These are phyloP conservation scores for Eulemur mongoz DNA, from an alignment of 2,797 vertebrate genomes.

Conservation along the genomic window DNA sequence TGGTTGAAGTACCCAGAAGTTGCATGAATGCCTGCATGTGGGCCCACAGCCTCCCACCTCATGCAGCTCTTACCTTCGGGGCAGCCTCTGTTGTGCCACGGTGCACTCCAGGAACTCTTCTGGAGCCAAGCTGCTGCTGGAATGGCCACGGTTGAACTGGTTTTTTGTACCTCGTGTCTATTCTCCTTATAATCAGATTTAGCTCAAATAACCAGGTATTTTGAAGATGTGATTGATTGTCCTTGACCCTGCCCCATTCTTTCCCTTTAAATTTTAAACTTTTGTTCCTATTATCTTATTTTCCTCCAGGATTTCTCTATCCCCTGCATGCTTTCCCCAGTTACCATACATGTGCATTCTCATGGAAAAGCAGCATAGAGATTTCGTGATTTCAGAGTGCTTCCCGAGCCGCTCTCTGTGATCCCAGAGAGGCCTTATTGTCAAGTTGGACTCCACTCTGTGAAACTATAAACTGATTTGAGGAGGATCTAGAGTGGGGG, in stretches of 20 bases:
- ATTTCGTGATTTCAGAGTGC: not conserved
- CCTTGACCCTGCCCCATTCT: not conserved
- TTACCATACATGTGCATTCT: not conserved
- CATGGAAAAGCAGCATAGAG: not conserved
- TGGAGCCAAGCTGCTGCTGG: not conserved
- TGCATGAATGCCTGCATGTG: not conserved
- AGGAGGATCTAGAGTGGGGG: not conserved
- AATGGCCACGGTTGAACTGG: not conserved
- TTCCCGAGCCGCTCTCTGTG: not conserved
- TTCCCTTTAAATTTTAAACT: not conserved
- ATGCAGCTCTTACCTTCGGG: not conserved
- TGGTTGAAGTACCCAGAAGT: rapidly evolving
- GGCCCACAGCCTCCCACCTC: not conserved
- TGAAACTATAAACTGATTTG: not conserved
- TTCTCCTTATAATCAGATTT: not conserved
- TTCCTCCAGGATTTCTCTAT: not conserved
- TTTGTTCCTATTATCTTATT: not conserved
- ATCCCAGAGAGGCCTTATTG: not conserved
- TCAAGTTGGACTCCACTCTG: not conserved
- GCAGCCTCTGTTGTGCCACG: rapidly evolving
- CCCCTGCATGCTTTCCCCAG: not conserved
- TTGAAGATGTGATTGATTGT: not conserved
- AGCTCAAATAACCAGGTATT: not conserved
- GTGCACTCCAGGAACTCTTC: not conserved
- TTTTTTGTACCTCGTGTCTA: not conserved